Evolutionary conservation across 2,888 invertebrate species (phyloP).

Genomic region (Sussaba pulchella): DNA sequence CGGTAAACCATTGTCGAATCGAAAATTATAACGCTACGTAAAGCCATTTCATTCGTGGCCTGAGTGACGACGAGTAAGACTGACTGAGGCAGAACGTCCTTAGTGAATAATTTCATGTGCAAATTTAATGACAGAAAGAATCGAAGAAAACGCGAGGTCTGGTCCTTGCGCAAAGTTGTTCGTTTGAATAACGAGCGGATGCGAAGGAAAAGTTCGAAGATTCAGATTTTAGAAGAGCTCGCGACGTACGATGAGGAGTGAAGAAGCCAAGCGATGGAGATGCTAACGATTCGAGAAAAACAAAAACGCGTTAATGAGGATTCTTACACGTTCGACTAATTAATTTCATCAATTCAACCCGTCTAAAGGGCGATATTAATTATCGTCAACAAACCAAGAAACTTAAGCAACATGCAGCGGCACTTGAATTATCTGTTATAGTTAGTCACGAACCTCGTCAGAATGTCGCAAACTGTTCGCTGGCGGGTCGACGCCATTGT

Average conservation of each 20-base stretch:
- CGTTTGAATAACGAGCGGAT: not conserved
- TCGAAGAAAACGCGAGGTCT: no score
- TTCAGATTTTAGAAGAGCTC: not conserved
- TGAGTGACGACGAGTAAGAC: no score
- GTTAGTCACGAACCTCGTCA: constrained; percentile 3
- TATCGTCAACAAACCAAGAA: constrained; percentile 21
- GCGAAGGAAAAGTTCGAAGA: not conserved
- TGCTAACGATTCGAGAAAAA: constrained; percentile 7
- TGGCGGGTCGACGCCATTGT: constrained; percentile 13
- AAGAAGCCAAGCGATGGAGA: not conserved
- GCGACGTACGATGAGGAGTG: constrained; percentile 5
- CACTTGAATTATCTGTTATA: constrained; percentile 10
- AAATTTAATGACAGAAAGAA: no score
- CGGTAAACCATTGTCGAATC: no score
- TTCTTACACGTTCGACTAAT: constrained; percentile 28
- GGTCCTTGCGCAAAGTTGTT: not conserved
- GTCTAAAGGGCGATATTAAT: constrained; percentile 14
- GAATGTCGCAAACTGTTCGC: constrained; percentile 20
- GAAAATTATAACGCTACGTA: no score
- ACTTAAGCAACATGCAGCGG: not conserved
- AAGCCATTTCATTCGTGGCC: no score
- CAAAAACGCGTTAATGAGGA: constrained; percentile 7
- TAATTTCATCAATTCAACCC: constrained; percentile 1
- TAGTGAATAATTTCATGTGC: no score
- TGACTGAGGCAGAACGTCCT: no score